phyloP scores from a whole-genome alignment of 1,140 invertebrate genomes.

The Drosophila obscura region DNA sequence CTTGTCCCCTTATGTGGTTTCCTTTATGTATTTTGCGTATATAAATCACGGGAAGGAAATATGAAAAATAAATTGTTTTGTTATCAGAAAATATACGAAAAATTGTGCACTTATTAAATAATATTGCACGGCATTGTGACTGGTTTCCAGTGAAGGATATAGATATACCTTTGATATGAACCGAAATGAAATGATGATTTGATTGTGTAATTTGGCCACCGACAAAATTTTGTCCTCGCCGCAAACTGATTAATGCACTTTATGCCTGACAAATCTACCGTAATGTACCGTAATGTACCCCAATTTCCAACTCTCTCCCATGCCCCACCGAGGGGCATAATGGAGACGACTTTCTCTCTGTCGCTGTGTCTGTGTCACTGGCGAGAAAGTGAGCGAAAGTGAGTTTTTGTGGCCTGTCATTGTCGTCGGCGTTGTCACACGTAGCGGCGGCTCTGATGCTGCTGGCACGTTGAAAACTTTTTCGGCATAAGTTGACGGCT shows the following conservation, averaged over 20 bases:
- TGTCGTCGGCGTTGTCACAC: conserved; percentile 5
- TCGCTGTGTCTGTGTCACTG: neutral
- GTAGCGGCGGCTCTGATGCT: conserved; percentile 18
- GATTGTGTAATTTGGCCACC: conserved; percentile 13
- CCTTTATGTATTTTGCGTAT: no score
- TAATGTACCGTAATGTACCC: conserved; percentile 38
- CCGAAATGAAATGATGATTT: conserved; percentile 14
- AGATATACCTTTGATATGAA: no score
- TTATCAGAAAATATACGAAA: no score
- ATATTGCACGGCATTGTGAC: no score
- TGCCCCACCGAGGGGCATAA: conserved; percentile 4
- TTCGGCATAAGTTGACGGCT: conserved; percentile 60
- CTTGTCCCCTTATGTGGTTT: no score
- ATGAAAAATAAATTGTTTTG: no score
- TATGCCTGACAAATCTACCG: conserved; percentile 63
- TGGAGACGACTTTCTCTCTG: neutral
- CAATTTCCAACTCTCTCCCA: conserved; percentile 17
- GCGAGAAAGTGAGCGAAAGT: conserved; percentile 14
- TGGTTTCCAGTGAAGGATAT: no score
- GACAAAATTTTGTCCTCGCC: conserved; percentile 23
- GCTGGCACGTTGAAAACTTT: conserved; percentile 72
- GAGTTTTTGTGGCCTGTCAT: conserved; percentile 35
- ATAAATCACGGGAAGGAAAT: no score
- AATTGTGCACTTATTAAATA: no score
- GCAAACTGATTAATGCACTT: conserved; percentile 68